Base-by-base conservation (phyloP, 2,888 invertebrate species). In the Hecatera dysodea region DNA sequence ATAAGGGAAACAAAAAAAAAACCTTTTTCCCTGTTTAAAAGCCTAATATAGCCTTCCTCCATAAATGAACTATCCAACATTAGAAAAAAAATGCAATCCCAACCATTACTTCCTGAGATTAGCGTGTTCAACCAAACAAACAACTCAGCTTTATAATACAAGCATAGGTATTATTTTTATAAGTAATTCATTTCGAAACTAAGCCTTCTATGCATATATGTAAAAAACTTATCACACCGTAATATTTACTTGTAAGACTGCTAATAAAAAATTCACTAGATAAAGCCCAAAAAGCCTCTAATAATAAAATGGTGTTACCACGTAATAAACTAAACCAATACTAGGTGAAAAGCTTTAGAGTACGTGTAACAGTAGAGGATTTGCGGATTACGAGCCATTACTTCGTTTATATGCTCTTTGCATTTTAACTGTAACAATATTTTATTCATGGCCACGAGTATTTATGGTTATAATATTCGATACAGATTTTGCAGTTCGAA, bases 371-470 rank as follows among this genome's bases (percentile, higher is more conserved):
- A 12, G 15, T 36, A 46, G 7, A 66, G 39, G 53, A 46, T 75
- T 67, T 75, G 5, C 11, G 39, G 53, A 72, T 75, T 39, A 46
- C 12, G 17, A 29, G 17, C 39, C 71, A 66, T 75, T 75, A 42
- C 9, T 17, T 33, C 17, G 24, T 24, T 46, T 29, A 29, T 42
- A 44, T 44, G 4, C 17, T 48, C 12, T 44, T 27, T 39, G n/a
- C 6, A 33, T 12, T 36, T 33, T 46, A 24, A 11, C n/a, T 57
- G n/a, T 48, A 62, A 36, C 56, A 24, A 36, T 52, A 63, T 57
- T 15, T 7, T 46, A 29, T 72, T 72, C 3, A 61, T 36, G 27
- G 17, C 27, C 5, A 17, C 2, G 27, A 19, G 17, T 39, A 15
- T 19, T n/a, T 44, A 2, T 6, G 12, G n/a, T n/a, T 27, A 22